phyloP scores from a whole-genome alignment of 2,113 vertebrate species.

The Sinocyclocheilus rhinocerous region DNA sequence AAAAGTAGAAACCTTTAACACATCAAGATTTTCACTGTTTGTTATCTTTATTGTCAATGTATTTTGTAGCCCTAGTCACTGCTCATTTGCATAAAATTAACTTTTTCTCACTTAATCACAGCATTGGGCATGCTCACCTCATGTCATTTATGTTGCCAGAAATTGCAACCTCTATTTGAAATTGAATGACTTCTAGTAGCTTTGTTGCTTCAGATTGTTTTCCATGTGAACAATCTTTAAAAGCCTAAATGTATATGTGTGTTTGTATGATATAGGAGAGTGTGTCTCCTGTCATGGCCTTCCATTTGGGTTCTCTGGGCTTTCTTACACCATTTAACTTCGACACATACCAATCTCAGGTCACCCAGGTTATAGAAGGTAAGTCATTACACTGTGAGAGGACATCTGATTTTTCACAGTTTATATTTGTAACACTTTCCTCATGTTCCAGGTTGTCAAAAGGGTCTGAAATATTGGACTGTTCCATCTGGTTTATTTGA shows the following conservation, averaged over 20 bases:
- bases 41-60: not conserved
- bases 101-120: not conserved
- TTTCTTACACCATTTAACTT: slow-evolving; percentile 82
- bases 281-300: slow-evolving; percentile 83
- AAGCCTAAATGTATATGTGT: not conserved
- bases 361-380: slow-evolving; percentile 83
- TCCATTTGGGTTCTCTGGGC: slow-evolving; percentile 81
- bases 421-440: not conserved
- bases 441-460: too few species aligned
- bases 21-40: too few species aligned
- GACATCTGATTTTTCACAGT: not conserved
- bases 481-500: too few species aligned
- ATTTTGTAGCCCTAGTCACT: not conserved
- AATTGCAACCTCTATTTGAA: not conserved
- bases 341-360: slow-evolving; percentile 79
- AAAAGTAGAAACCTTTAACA: too few species aligned
- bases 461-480: too few species aligned
- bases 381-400: slow-evolving; percentile 4
- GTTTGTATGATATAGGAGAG: slow-evolving; percentile 61
- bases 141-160: not conserved
- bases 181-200: not conserved
- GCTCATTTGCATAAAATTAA: not conserved
- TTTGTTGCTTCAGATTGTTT: not conserved
- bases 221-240: not conserved
- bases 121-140: not conserved